A percentile compares a stretch with the other conserved stretches of the same genome.
Conservation (phyloP, 2,888 invertebrate species). For the Atrina japonica region DNA sequence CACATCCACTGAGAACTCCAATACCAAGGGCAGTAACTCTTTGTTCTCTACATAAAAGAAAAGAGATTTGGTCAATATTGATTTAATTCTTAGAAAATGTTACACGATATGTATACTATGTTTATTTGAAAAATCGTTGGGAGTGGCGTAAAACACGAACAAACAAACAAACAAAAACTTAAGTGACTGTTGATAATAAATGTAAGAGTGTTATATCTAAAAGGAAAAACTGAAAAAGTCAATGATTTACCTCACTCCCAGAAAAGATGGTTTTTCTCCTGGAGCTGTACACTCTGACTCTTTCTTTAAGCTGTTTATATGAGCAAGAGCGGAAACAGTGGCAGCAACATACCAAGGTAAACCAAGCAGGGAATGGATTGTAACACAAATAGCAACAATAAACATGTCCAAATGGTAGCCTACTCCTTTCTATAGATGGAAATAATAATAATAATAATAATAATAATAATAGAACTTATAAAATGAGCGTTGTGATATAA, state of each 20-base stretch:
- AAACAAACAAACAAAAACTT: too few species aligned
- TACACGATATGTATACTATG: too few species aligned
- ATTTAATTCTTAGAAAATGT: too few species aligned
- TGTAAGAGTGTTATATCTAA: too few species aligned
- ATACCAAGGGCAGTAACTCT: conserved; percentile 95
- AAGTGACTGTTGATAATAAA: too few species aligned
- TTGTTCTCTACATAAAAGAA: conserved; percentile 83
- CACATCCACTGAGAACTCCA: conserved; percentile 95
- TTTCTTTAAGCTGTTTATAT: conserved; percentile 96
- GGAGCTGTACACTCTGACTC: conserved; percentile 98
- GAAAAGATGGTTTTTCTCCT: conserved; percentile 97
- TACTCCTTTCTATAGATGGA: conserved; percentile 90
- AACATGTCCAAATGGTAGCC: conserved; percentile 98
- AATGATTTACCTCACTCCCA: conserved; percentile 92
- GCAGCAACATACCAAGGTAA: conserved; percentile 93
- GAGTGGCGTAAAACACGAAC: too few species aligned
- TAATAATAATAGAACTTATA: too few species aligned
- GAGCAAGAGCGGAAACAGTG: conserved; percentile 98
- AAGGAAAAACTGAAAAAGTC: too few species aligned
- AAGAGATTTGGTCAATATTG: too few species aligned
- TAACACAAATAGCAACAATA: conserved; percentile 91
- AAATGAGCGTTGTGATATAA: too few species aligned
- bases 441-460: neutral
- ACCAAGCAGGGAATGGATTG: conserved; percentile 94
- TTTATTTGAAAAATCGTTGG: neutral